Evolutionary conservation across 2,888 invertebrate species (phyloP).

Genomic region (Mythimna ferrago): DNA sequence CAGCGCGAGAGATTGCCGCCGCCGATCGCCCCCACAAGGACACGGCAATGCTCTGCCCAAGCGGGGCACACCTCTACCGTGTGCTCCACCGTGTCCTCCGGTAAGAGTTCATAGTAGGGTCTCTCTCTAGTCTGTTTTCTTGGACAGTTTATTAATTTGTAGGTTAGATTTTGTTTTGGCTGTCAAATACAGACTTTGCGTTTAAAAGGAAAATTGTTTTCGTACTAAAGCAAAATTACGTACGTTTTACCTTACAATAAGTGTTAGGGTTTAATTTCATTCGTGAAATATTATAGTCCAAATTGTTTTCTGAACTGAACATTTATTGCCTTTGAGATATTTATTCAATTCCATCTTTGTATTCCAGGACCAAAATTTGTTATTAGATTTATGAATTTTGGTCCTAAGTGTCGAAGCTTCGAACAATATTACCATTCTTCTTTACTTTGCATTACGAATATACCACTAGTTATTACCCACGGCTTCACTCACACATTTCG

Average conservation of each 20-base stretch:
- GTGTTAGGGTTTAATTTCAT: slow-evolving; percentile 11
- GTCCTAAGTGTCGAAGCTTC: background rate
- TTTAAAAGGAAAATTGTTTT: slow-evolving; percentile 17
- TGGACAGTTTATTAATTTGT: slow-evolving; percentile 6
- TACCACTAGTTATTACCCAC: background rate
- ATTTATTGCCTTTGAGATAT: slow-evolving; percentile 18
- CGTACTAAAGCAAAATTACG: background rate
- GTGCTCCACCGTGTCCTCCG: no score
- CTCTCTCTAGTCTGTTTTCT: background rate
- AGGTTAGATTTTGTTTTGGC: background rate
- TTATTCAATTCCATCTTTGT: slow-evolving; percentile 34
- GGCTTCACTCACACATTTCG: background rate
- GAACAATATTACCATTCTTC: background rate
- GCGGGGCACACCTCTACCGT: no score
- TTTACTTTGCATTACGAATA: background rate
- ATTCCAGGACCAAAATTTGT: slow-evolving; percentile 1
- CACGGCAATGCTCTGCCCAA: no score
- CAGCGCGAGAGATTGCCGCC: no score
- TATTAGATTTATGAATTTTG: slow-evolving; percentile 4
- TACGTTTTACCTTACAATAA: background rate
- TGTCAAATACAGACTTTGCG: slow-evolving; percentile 12
- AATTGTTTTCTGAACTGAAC: slow-evolving; percentile 12
- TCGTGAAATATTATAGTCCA: slow-evolving; percentile 12
- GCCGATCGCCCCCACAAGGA: no score
- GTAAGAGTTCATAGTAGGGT: no score